Base-by-base conservation (phyloP, 1,140 invertebrate genomes). In the Caerostris darwini region DNA sequence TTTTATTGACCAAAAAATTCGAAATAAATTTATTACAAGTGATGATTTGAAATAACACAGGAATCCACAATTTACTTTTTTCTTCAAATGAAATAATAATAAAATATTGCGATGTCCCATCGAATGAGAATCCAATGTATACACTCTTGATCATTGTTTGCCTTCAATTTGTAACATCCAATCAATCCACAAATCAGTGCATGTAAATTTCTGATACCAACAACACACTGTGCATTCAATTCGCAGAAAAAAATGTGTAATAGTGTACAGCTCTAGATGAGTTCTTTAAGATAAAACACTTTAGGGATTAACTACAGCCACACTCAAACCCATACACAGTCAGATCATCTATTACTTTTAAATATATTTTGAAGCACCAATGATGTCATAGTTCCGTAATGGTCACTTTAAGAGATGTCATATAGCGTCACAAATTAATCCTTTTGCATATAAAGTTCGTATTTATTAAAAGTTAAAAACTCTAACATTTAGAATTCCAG, bases 21-120 rank as follows among this genome's bases (percentile, higher is more conserved):
- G 71, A 77, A 77, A 77, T 12, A 77, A 64, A 77, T 77, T 77
- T 77, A 77, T 77, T 77, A 77, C 71, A 77, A 77, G 71, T 77
- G 34, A 77, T 77, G 71, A 77, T 77, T 77, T 50, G 34, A 77
- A 77, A 19, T 71, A 71, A n/a, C 67, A 34, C 67, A 71, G 19
- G 19, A 19, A 77, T 12, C 71, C 10, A 53, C 34, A 77, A 14
- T 14, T 77, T 50, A 50, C 8, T 64, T 64, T 64, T 64, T 53
- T 50, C 12, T 50, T 50, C 34, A 77, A 77, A 77, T 77, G 34
- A 77, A 77, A 77, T 77, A 34, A 77, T 50, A 77, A 34, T 50
- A 77, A 77, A 50, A 77, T 77, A 77, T 53, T 77, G 50, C 71
- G 5, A 53, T 14, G 71, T 34, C 53, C 71, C 71, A 12, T 12